These are phyloP conservation scores for Macrochelys suwanniensis DNA, from an alignment of 2,797 vertebrate species.

Conservation along the genomic window DNA sequence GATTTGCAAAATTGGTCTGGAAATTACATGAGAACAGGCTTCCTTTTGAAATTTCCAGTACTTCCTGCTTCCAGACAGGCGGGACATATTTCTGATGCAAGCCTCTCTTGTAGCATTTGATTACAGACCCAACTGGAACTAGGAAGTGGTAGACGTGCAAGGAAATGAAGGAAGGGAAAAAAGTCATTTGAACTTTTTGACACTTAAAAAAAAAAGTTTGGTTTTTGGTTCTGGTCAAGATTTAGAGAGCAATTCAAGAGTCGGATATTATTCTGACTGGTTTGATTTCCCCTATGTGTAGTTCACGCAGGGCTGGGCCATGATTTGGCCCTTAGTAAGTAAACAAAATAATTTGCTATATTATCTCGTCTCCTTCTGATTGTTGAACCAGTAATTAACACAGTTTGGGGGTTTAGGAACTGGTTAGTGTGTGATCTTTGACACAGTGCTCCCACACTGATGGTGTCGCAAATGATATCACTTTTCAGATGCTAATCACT, in stretches of 20 bases:
- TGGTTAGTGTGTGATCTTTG: no score
- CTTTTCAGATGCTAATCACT: slow-evolving; percentile 1
- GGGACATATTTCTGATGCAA: background rate
- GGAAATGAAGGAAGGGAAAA: background rate
- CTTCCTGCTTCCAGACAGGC: background rate
- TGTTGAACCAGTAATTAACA: background rate
- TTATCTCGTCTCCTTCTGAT: background rate
- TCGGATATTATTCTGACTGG: background rate
- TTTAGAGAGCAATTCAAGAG: background rate
- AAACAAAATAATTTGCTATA: background rate
- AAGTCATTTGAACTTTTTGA: background rate
- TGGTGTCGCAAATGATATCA: background rate
- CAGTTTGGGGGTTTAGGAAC: background rate
- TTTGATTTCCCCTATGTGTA: fast-evolving
- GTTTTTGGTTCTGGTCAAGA: background rate
- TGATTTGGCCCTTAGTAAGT: background rate
- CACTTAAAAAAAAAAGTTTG: background rate
- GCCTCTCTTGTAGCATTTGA: background rate
- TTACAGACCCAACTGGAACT: fast-evolving
- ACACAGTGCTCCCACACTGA: background rate
- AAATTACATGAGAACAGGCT: background rate
- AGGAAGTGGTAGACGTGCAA: fast-evolving
- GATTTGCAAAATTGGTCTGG: background rate
- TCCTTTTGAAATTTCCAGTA: background rate
- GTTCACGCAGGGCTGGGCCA: background rate